Evolutionary conservation across 2,888 invertebrate species (phyloP).

Genomic region (Pteria penguin): DNA sequence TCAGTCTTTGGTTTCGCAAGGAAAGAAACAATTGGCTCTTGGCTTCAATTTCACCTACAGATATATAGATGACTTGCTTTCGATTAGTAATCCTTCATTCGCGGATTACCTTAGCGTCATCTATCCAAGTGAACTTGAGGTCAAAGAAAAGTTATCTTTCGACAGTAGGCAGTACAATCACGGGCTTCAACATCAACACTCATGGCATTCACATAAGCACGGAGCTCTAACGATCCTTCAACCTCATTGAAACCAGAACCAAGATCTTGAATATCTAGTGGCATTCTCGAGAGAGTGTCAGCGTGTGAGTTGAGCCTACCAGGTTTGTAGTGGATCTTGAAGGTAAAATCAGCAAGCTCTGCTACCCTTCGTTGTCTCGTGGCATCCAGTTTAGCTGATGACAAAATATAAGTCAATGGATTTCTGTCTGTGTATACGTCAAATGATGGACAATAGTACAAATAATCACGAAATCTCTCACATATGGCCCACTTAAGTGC

Average conservation of each 20-base stretch:
- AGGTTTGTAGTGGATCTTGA: slow-evolving; percentile 8
- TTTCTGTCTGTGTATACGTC: slow-evolving; percentile 37
- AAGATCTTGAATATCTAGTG: slow-evolving; percentile 2
- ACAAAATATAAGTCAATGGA: slow-evolving; percentile 29
- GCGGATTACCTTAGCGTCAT: too few relatives aligned
- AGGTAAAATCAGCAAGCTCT: slow-evolving; percentile 1
- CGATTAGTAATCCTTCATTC: too few relatives aligned
- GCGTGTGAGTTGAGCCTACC: neutral
- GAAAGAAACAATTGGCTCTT: too few relatives aligned
- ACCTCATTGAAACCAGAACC: neutral
- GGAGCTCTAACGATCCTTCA: neutral
- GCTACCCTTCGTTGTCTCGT: slow-evolving; percentile 3
- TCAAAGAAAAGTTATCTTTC: slow-evolving; percentile 8
- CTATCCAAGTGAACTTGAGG: too few relatives aligned
- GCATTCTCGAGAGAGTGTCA: slow-evolving; percentile 3
- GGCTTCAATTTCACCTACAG: too few relatives aligned
- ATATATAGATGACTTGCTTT: too few relatives aligned
- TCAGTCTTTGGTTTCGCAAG: too few relatives aligned
- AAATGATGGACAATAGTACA: slow-evolving; percentile 39
- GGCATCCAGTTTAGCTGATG: slow-evolving; percentile 27
- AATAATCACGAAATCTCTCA: slow-evolving; percentile 41
- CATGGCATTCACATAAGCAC: neutral
- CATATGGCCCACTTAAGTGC: slow-evolving; percentile 23
- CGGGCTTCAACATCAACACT: neutral
- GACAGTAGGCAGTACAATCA: slow-evolving; percentile 1